phyloP scores from a whole-genome alignment of 2,113 vertebrate genomes.

The Ochotona princeps region DNA sequence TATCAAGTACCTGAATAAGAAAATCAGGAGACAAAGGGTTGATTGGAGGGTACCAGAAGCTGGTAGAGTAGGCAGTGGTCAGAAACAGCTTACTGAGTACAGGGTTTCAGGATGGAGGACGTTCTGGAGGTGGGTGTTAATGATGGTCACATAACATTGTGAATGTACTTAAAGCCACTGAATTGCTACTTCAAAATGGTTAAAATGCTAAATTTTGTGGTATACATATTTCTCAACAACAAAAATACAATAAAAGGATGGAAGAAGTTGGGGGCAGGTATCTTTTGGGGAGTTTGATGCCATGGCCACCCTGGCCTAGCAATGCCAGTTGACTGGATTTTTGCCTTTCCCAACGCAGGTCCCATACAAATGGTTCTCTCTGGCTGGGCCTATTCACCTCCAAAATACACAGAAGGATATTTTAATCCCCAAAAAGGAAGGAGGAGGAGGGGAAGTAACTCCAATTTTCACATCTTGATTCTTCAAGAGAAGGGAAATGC shows the following conservation, averaged over 20 bases:
- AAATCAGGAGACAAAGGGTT: not conserved
- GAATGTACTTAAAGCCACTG: not conserved
- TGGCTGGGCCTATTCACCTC: not conserved
- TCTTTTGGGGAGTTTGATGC: not conserved
- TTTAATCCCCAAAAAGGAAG: not conserved
- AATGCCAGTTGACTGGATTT: not conserved
- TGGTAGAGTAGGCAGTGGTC: not conserved
- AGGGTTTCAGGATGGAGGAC: not conserved
- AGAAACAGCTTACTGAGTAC: not conserved
- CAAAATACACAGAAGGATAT: not conserved
- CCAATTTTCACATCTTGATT: not conserved
- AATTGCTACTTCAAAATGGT: not conserved
- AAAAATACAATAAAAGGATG: not conserved
- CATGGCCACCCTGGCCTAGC: not conserved
- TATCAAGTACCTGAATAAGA: not conserved
- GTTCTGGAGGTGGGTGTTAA: not conserved
- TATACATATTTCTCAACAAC: not conserved
- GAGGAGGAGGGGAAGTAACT: not conserved
- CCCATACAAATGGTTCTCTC: not conserved
- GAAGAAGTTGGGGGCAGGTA: not conserved
- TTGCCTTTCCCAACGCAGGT: not conserved
- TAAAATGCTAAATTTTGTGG: not conserved
- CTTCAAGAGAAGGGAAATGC: not conserved
- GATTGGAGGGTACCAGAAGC: too few species aligned
- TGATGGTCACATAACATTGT: not conserved